Evolutionary conservation across 1,140 invertebrate species (phyloP), one percentile per base, ranked within the genome.

Genomic region (Eupristina koningsbergeri): DNA sequence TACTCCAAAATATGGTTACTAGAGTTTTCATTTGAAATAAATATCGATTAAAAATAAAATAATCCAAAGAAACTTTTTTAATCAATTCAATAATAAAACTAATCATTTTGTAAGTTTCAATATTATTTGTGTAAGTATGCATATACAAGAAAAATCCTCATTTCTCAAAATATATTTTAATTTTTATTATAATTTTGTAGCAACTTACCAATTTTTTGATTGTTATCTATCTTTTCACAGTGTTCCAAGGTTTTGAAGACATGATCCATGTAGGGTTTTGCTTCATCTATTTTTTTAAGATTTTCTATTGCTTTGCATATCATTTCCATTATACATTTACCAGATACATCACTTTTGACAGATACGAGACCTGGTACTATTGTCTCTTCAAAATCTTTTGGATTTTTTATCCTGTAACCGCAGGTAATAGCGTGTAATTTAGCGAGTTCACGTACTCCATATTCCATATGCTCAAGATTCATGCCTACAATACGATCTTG

Each of bases 361-460:
- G 75, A 74, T 0, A 19, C 53, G 11, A 92, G 47, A 29, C 88
- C 84, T 1, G 89, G 88, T 19, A 86, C 0, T 0, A 90, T 83
- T 0, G 86, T 45, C 26, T 93, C 87, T 17, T 94, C 81, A 84
- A 94, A 95, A 0, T 92, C 82, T 61, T 93, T 89, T 0, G 93
- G 93, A 67, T 93, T 93, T 31, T 93, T 92, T 0, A 91, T 81
- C 45, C 91, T 93, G 77, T 94, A 86, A 5, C 93, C 93, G 39
- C 95, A 91, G 0, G 92, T 88, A 26, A 94, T 87, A 0, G 94
- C 94, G 83, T 95, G 94, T 82, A 94, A 91, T 83, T 92, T 91
- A 0, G 94, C 94, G 76, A 95, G 84, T 83, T 93, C 90, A 58
- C 91, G 87, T 3, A 95, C 84, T 5, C 94, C 93, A 15, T 93